Conservation (phyloP, 2,888 invertebrate species). For the Priocnemis perturbator region DNA sequence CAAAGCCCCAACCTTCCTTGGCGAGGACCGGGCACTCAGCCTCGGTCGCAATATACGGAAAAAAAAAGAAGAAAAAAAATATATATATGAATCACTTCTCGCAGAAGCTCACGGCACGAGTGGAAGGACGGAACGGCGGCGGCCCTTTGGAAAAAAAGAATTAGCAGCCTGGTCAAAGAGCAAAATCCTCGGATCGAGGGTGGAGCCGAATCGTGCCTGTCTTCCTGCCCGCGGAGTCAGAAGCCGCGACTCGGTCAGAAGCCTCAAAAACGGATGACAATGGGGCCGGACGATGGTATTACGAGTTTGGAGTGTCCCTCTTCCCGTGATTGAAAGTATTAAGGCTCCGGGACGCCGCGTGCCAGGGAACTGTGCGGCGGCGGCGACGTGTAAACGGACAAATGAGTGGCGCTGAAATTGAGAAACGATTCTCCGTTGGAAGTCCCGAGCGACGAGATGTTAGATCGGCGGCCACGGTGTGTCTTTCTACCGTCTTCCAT, state of each 20-base stretch:
- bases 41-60: constrained; percentile 70
- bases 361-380: no score
- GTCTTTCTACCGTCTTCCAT: not conserved
- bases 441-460: no score
- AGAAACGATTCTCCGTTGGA: no score
- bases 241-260: not conserved
- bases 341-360: no score
- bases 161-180: constrained; percentile 2
- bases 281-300: no score
- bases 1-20: constrained; percentile 72
- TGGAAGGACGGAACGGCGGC: not conserved
- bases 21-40: constrained; percentile 63
- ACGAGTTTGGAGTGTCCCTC: no score
- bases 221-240: constrained; percentile 1
- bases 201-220: not conserved
- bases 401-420: no score
- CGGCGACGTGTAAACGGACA: no score
- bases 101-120: constrained; percentile 45
- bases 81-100: constrained; percentile 69
- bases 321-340: no score
- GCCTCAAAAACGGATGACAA: not conserved
- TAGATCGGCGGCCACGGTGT: no score
- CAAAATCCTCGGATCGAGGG: constrained; percentile 5
- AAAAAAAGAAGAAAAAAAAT: constrained; percentile 55
- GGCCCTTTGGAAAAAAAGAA: not conserved